Evolutionary conservation across 2,797 vertebrate species (phyloP).

Genomic region (Chelonia mydas): DNA sequence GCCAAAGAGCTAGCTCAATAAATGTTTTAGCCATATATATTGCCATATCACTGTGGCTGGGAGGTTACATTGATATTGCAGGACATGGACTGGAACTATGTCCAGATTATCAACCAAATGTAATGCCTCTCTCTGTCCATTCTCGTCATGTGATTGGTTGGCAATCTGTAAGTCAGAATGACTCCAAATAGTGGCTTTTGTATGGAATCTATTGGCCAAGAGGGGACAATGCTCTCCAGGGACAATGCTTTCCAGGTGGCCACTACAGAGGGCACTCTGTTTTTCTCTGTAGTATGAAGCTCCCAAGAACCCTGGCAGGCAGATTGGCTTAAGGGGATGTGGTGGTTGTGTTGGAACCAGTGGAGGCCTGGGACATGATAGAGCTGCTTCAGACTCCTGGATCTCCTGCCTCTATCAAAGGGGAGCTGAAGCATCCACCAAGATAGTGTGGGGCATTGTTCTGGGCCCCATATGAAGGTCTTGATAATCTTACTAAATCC

Average conservation of each 20-base stretch:
- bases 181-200: not conserved
- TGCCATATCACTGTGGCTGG: not conserved
- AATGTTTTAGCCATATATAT: not conserved
- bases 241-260: conserved; percentile 9
- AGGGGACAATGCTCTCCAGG: conserved; percentile 22
- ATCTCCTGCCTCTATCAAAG: not conserved
- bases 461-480: not conserved
- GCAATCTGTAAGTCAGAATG: not conserved
- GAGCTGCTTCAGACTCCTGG: not conserved
- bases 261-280: not conserved
- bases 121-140: not conserved
- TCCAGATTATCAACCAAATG: not conserved
- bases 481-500: not conserved
- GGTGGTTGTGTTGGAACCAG: conserved; percentile 22
- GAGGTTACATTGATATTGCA: not conserved
- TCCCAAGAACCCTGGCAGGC: not conserved
- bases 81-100: conserved; percentile 5
- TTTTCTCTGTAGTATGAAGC: not conserved
- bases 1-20: not conserved
- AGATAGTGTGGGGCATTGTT: not conserved
- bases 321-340: not conserved
- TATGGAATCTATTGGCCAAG: conserved; percentile 15
- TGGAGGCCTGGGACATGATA: not conserved
- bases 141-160: not conserved
- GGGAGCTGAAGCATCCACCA: not conserved